phyloP scores from a whole-genome alignment of 2,797 vertebrate species.

The Phylloscopus collybita region DNA sequence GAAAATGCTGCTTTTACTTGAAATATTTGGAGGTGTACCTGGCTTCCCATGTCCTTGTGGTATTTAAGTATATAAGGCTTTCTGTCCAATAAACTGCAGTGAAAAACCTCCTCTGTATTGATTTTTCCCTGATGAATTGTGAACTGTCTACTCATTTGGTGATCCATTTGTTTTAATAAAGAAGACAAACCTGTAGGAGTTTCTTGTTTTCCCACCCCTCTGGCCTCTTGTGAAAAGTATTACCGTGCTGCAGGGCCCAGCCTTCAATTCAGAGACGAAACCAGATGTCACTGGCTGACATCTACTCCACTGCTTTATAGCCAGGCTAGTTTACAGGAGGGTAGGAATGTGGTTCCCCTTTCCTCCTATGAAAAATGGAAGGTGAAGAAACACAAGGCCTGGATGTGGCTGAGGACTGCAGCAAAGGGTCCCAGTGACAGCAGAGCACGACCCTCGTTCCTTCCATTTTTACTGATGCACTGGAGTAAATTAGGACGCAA shows the following conservation, averaged over 20 bases:
- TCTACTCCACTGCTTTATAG: neutral
- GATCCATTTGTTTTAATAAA: constrained; percentile 71
- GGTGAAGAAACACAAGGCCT: neutral
- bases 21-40: constrained; percentile 75
- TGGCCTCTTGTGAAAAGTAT: constrained; percentile 26
- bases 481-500: neutral
- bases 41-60: constrained; percentile 57
- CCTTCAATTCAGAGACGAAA: neutral
- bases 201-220: constrained; percentile 48
- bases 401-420: neutral
- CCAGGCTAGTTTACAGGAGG: neutral
- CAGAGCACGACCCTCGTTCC: neutral
- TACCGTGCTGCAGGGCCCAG: neutral
- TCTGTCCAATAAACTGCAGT: constrained; percentile 58
- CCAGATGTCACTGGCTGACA: constrained; percentile 32
- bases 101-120: constrained; percentile 33
- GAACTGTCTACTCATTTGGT: constrained; percentile 62
- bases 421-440: neutral
- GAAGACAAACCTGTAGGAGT: constrained; percentile 49
- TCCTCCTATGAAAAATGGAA: neutral
- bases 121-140: constrained; percentile 63
- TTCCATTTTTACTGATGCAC: neutral
- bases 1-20: constrained; percentile 74
- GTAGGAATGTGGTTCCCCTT: neutral
- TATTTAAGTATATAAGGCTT: constrained; percentile 63